Percentiles rank a stretch among this genome's conserved stretches.
Conservation (phyloP, 2,888 invertebrate species). For the Thymelicus sylvestris region DNA sequence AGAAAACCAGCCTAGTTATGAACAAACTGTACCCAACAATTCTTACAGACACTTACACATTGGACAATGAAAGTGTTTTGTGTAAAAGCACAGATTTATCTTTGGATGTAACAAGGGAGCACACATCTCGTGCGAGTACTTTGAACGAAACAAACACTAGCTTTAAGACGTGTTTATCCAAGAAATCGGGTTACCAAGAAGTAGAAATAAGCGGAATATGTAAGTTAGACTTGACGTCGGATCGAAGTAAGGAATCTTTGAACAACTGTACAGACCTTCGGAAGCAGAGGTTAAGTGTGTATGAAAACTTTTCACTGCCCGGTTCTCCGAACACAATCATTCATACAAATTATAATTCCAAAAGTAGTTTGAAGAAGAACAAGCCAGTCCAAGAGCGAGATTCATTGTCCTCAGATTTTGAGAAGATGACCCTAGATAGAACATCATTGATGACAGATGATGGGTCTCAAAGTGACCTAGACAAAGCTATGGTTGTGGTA, state of each 20-base stretch:
- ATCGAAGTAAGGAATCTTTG: slow-evolving; percentile 45
- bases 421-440: slow-evolving; percentile 44
- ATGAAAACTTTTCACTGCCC: slow-evolving; percentile 75
- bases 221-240: slow-evolving; percentile 57
- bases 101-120: slow-evolving; percentile 15
- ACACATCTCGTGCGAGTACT: background rate
- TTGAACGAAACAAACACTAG: slow-evolving; percentile 55
- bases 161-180: slow-evolving; percentile 69
- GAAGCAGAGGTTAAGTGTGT: slow-evolving; percentile 62
- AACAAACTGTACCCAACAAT: slow-evolving; percentile 79
- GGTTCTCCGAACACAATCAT: slow-evolving; percentile 72
- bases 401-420: slow-evolving; percentile 41
- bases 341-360: slow-evolving; percentile 72
- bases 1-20: slow-evolving; percentile 67
- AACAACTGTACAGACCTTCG: slow-evolving; percentile 41
- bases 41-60: slow-evolving; percentile 64
- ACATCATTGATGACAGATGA: slow-evolving; percentile 55
- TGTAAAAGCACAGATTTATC: slow-evolving; percentile 57
- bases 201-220: slow-evolving; percentile 69
- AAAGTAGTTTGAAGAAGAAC: slow-evolving; percentile 63
- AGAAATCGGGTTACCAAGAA: slow-evolving; percentile 46
- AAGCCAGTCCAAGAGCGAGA: slow-evolving; percentile 26
- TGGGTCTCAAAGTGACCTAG: slow-evolving; percentile 55
- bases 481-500: slow-evolving; percentile 66
- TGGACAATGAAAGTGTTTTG: slow-evolving; percentile 65